Evolutionary conservation across 2,113 vertebrate genomes (phyloP).

Genomic region (Climacteris rufus): DNA sequence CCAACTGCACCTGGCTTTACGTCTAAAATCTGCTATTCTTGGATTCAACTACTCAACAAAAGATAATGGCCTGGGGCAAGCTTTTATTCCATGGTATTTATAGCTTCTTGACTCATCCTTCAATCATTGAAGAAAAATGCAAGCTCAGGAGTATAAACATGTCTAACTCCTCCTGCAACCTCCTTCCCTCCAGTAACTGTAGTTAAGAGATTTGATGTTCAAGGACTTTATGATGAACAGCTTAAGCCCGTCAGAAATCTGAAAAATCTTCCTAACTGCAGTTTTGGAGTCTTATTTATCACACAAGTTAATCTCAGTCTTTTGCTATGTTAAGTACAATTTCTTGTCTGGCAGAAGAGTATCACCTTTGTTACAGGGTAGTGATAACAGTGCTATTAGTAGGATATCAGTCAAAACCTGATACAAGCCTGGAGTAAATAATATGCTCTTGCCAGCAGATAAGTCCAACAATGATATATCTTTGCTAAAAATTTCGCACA

Average conservation of each 20-base stretch:
- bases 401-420: not conserved
- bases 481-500: slow-evolving; percentile 70
- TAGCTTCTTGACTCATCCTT: slow-evolving; percentile 74
- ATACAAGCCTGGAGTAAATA: not conserved
- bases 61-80: not conserved
- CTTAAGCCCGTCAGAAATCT: slow-evolving; percentile 67
- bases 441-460: not conserved
- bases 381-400: not conserved
- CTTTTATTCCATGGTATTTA: slow-evolving; percentile 63
- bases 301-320: slow-evolving; percentile 52
- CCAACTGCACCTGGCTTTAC: slow-evolving; percentile 73
- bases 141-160: slow-evolving; percentile 47
- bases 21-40: slow-evolving; percentile 61
- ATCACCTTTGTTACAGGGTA: slow-evolving; percentile 7
- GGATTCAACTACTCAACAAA: slow-evolving; percentile 67
- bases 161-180: slow-evolving; percentile 65
- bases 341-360: slow-evolving; percentile 80
- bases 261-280: slow-evolving; percentile 64
- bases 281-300: slow-evolving; percentile 80
- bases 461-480: slow-evolving; percentile 10
- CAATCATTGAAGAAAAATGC: slow-evolving; percentile 63
- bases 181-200: slow-evolving; percentile 62
- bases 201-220: slow-evolving; percentile 76
- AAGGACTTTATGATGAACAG: slow-evolving; percentile 61
- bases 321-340: slow-evolving; percentile 56